phyloP scores from a whole-genome alignment of 2,888 invertebrate genomes.

The Agonum fuliginosum region DNA sequence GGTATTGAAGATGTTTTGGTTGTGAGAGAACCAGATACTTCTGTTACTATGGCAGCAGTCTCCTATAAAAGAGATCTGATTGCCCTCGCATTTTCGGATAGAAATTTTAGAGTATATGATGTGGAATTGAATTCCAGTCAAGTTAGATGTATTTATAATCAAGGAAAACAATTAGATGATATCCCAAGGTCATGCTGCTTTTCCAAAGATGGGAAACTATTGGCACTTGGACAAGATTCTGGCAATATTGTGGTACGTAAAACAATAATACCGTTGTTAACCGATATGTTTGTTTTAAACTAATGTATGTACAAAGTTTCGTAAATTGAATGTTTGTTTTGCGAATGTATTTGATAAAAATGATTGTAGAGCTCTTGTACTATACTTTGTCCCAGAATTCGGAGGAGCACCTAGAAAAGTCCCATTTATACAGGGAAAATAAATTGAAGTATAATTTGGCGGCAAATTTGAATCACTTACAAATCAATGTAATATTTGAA shows the following conservation, averaged over 20 bases:
- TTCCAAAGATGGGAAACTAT: constrained; percentile 76
- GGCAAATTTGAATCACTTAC: too few species aligned
- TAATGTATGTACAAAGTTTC: neutral
- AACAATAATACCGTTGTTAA: constrained; percentile 31
- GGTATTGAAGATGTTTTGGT: constrained; percentile 61
- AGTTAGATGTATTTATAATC: constrained; percentile 45
- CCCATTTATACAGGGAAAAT: too few species aligned
- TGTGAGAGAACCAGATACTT: constrained; percentile 41
- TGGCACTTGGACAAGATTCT: constrained; percentile 79
- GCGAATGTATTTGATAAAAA: too few species aligned
- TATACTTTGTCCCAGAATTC: too few species aligned
- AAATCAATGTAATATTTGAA: too few species aligned
- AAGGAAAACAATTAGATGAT: constrained; percentile 57
- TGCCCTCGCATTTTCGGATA: constrained; percentile 64
- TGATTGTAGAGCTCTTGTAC: too few species aligned
- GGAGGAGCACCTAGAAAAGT: too few species aligned
- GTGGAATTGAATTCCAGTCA: neutral
- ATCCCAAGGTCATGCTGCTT: constrained; percentile 66
- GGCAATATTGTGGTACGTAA: constrained; percentile 80
- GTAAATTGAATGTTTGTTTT: too few species aligned
- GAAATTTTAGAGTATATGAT: constrained; percentile 63
- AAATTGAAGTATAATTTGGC: too few species aligned
- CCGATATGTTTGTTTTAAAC: too few species aligned
- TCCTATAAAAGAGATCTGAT: constrained; percentile 62
- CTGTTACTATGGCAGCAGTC: constrained; percentile 63